These are phyloP conservation scores for Thelaira solivaga DNA, from an alignment of 2,888 invertebrate genomes.

Conservation along the genomic window DNA sequence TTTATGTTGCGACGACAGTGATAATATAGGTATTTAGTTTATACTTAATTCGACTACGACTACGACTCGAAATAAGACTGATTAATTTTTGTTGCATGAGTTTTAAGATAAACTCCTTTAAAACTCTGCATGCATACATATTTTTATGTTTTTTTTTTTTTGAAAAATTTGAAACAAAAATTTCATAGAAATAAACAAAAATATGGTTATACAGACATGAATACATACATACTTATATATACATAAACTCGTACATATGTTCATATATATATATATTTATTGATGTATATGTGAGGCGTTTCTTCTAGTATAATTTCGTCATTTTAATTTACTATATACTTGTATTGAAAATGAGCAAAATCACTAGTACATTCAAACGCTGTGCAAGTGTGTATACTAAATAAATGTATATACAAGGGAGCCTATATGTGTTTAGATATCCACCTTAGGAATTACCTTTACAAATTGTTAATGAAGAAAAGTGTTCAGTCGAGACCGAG, in stretches of 20 bases:
- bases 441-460: slow-evolving; percentile 76
- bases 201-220: no score
- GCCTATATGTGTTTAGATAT: slow-evolving; percentile 60
- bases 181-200: slow-evolving; percentile 18
- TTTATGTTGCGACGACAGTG: no score
- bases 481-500: slow-evolving; percentile 78
- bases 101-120: slow-evolving; percentile 10
- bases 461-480: slow-evolving; percentile 73
- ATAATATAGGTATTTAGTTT: no score
- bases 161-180: slow-evolving; percentile 10
- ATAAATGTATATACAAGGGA: slow-evolving; percentile 49
- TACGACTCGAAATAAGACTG: background rate
- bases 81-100: background rate
- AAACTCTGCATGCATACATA: slow-evolving; percentile 6
- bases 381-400: slow-evolving; percentile 24
- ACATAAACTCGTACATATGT: no score
- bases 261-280: no score
- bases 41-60: no score
- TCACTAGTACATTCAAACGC: slow-evolving; percentile 6
- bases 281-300: slow-evolving; percentile 28
- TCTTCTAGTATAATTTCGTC: slow-evolving; percentile 54
- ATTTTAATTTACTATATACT: slow-evolving; percentile 21
- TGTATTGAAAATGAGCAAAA: background rate
- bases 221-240: no score
- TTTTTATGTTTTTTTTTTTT: background rate